phyloP scores from a whole-genome alignment of 2,888 invertebrate species.

The Phorcus lineatus region DNA sequence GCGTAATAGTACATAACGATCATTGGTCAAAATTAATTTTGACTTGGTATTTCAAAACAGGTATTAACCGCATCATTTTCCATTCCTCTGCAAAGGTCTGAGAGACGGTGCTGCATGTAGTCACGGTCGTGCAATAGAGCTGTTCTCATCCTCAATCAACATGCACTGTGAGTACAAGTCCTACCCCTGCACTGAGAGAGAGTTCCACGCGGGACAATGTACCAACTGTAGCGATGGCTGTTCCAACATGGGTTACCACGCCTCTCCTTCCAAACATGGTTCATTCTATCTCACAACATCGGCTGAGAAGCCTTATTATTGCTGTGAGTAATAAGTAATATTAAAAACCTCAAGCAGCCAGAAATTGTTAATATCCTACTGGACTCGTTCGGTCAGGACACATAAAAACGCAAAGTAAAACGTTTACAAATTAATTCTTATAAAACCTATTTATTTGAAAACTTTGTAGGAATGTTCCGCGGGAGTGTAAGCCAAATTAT shows the following conservation, averaged over 20 bases:
- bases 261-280: constrained; percentile 40
- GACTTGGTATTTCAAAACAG: no score
- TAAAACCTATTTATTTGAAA: no score
- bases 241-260: constrained; percentile 68
- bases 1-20: no score
- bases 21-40: no score
- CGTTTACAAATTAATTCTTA: no score
- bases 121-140: constrained; percentile 88
- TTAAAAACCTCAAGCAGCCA: no score
- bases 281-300: constrained; percentile 38
- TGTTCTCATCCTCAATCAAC: constrained; percentile 86
- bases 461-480: no score
- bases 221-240: constrained; percentile 58
- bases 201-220: constrained; percentile 85
- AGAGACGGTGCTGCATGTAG: constrained; percentile 83
- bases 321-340: background rate
- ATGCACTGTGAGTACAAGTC: constrained; percentile 85
- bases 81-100: constrained; percentile 37
- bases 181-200: constrained; percentile 87
- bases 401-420: no score
- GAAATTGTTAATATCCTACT: no score
- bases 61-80: no score
- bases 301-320: constrained; percentile 4
- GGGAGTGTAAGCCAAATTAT: no score
- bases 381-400: no score